phyloP scores from a whole-genome alignment of 2,888 invertebrate species.

The Apoda limacodes region DNA sequence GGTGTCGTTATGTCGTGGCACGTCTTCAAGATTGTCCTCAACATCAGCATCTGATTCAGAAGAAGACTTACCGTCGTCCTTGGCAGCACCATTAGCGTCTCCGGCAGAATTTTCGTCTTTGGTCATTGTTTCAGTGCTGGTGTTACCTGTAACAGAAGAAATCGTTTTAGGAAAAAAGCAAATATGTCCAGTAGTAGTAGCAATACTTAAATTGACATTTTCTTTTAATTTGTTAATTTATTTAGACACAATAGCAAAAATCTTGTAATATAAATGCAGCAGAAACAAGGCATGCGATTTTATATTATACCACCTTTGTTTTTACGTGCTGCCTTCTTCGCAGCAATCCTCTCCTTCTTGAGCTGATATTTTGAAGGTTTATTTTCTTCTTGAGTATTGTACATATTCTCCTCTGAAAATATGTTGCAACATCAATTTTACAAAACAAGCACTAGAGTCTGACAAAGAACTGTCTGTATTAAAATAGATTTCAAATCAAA shows the following conservation, averaged over 20 bases:
- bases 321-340: slow-evolving; percentile 67
- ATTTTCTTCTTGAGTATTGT: slow-evolving; percentile 62
- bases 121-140: slow-evolving; percentile 22
- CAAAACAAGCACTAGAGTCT: too few species aligned
- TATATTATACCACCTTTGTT: slow-evolving; percentile 45
- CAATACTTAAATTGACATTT: too few species aligned
- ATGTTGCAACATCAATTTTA: slow-evolving; percentile 21
- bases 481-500: too few species aligned
- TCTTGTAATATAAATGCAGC: slow-evolving; percentile 24
- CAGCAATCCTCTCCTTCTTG: slow-evolving; percentile 73
- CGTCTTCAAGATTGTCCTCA: slow-evolving; percentile 80
- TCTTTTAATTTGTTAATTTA: slow-evolving; percentile 3
- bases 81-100: slow-evolving; percentile 41
- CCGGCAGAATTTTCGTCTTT: slow-evolving; percentile 34
- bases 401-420: slow-evolving; percentile 61
- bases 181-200: too few species aligned
- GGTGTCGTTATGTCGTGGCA: slow-evolving; percentile 37
- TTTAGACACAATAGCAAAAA: slow-evolving; percentile 1
- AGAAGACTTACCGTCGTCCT: slow-evolving; percentile 67
- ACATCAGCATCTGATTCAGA: slow-evolving; percentile 85
- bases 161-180: too few species aligned
- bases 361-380: slow-evolving; percentile 74
- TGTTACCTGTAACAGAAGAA: slow-evolving; percentile 42
- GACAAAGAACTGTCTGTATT: too few species aligned
- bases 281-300: slow-evolving; percentile 16